Conservation (phyloP, 2,113 vertebrate species). For the Ictidomys tridecemlineatus region DNA sequence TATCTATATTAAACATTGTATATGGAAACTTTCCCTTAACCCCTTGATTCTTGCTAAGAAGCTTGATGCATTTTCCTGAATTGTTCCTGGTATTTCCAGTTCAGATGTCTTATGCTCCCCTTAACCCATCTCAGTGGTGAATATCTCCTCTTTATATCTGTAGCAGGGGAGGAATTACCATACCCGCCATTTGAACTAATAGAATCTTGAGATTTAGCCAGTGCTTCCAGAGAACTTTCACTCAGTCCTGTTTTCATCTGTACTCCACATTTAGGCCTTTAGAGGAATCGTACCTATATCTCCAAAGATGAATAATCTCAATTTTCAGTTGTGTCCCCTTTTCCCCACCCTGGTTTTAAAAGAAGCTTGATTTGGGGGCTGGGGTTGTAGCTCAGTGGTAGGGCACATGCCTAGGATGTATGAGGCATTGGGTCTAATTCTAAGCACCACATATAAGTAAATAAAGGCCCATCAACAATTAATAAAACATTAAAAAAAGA, state of each 20-base stretch:
- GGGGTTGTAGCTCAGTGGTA: too few species aligned
- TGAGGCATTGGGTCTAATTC: too few species aligned
- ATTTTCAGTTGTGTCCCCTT: neutral
- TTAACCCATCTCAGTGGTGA: too few species aligned
- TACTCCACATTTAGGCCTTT: neutral
- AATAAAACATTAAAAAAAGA: too few species aligned
- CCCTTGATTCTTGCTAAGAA: neutral
- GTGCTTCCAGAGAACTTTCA: neutral
- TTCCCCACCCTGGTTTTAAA: neutral
- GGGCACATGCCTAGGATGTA: too few species aligned
- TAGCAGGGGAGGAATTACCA: too few species aligned
- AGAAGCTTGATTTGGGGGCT: neutral
- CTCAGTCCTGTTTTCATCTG: neutral
- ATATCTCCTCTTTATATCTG: neutral
- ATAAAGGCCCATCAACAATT: too few species aligned
- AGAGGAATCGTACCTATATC: neutral
- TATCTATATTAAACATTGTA: neutral
- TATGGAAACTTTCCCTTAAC: neutral
- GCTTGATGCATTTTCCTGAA: neutral
- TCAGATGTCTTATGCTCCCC: fast-evolving
- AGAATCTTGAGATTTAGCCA: neutral
- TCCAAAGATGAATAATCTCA: neutral
- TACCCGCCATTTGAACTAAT: neutral
- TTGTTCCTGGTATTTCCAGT: neutral
- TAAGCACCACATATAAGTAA: too few species aligned